phyloP scores from a whole-genome alignment of 2,888 invertebrate genomes.

The Leistus spinibarbis region DNA sequence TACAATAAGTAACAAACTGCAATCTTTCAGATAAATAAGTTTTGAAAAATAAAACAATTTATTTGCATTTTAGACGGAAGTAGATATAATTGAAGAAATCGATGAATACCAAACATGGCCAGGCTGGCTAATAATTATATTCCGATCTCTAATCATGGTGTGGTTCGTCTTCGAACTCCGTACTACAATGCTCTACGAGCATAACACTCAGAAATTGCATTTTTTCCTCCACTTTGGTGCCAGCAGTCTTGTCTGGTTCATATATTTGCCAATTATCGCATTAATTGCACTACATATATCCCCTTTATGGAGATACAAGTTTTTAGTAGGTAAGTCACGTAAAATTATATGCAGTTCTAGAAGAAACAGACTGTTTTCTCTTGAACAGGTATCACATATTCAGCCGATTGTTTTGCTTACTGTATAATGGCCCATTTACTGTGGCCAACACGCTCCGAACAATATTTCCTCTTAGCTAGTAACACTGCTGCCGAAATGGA shows the following conservation, averaged over 20 bases:
- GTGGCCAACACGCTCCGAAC: constrained; percentile 94
- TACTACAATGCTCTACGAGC: constrained; percentile 79
- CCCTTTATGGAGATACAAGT: constrained; percentile 93
- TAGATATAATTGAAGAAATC: constrained; percentile 93
- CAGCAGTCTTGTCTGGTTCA: constrained; percentile 97
- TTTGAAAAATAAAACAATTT: background rate
- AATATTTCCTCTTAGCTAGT: constrained; percentile 84
- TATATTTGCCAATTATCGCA: constrained; percentile 93
- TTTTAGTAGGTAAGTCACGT: constrained; percentile 76
- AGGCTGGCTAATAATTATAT: constrained; percentile 89
- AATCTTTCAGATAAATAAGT: constrained; percentile 5
- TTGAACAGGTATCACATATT: constrained; percentile 85
- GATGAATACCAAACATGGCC: constrained; percentile 99
- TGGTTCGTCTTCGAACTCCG: constrained; percentile 85
- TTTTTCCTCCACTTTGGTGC: constrained; percentile 97
- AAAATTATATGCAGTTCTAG: background rate
- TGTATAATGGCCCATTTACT: constrained; percentile 94
- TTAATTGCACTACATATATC: constrained; percentile 92
- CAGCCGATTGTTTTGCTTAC: constrained; percentile 93
- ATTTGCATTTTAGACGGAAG: constrained; percentile 78
- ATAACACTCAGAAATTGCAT: constrained; percentile 82
- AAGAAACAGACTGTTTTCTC: background rate
- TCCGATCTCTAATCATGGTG: constrained; percentile 83
- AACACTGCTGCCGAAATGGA: constrained; percentile 75
- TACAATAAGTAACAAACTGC: background rate